phyloP scores from a whole-genome alignment of 2,797 vertebrate genomes.

The Hylomyscus alleni region DNA sequence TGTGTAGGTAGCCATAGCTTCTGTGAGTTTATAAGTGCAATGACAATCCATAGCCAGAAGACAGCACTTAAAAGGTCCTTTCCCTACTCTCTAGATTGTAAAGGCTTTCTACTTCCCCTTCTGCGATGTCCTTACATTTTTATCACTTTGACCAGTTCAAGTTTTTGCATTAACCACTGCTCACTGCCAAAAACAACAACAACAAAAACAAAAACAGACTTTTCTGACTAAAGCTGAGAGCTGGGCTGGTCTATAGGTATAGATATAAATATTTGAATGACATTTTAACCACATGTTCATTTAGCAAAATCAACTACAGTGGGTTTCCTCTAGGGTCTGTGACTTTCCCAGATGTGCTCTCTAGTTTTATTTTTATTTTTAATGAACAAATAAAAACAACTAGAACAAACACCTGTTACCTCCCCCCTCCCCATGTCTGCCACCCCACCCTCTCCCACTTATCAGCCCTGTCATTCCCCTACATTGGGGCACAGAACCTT shows the following conservation, averaged over 20 bases:
- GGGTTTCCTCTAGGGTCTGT: neutral
- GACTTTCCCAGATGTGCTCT: neutral
- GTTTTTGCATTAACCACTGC: neutral
- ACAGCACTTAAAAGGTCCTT: neutral
- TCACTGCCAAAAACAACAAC: neutral
- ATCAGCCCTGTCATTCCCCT: too few relatives aligned
- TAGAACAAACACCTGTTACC: too few relatives aligned
- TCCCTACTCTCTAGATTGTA: neutral
- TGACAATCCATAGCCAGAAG: neutral
- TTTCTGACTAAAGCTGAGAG: neutral
- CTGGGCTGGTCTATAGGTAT: neutral
- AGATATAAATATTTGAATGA: neutral
- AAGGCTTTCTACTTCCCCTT: neutral
- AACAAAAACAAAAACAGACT: neutral
- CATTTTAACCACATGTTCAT: neutral
- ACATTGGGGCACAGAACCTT: too few relatives aligned
- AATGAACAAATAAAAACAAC: too few relatives aligned
- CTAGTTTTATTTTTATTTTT: too few relatives aligned
- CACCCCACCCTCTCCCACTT: too few relatives aligned
- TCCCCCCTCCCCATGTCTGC: too few relatives aligned
- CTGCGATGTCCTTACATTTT: neutral
- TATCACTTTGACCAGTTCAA: neutral
- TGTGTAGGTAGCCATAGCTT: neutral
- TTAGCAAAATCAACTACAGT: neutral
- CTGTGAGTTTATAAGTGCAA: neutral